These are phyloP conservation scores for Aricia artaxerxes DNA, from an alignment of 2,888 invertebrate species.

Conservation along the genomic window DNA sequence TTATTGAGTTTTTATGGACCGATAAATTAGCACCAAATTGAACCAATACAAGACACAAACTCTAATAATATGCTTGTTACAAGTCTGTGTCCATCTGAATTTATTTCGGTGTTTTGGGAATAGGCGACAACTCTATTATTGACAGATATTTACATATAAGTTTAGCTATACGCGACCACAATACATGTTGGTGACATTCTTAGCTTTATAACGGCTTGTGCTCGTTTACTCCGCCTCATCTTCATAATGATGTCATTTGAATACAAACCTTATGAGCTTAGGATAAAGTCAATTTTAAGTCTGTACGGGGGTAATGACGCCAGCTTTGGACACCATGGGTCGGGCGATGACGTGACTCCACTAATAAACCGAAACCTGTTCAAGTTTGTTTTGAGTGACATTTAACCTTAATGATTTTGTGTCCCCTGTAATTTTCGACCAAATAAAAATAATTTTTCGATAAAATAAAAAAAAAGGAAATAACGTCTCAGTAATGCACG, in stretches of 20 bases:
- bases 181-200: conserved; percentile 68
- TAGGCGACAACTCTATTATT: not conserved
- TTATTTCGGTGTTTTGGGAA: not conserved
- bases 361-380: conserved; percentile 57
- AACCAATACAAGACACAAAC: not conserved
- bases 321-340: conserved; percentile 58
- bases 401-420: conserved; percentile 37
- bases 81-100: not conserved
- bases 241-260: conserved; percentile 38
- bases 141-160: conserved; percentile 14
- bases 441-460: not conserved
- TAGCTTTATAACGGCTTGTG: conserved; percentile 64
- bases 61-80: not conserved
- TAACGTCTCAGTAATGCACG: not conserved
- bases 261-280: conserved; percentile 42
- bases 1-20: conserved; percentile 7
- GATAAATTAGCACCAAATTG: conserved; percentile 25
- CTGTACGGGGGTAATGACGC: conserved; percentile 46
- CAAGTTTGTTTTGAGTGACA: conserved; percentile 39
- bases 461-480: not conserved
- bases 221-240: conserved; percentile 57
- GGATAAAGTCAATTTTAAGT: conserved; percentile 49
- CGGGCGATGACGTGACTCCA: conserved; percentile 65
- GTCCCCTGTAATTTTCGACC: conserved; percentile 23
- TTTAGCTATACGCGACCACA: conserved; percentile 45